Evolutionary conservation across 2,888 invertebrate genomes (phyloP).

Genomic region (Cephus nigrinus): DNA sequence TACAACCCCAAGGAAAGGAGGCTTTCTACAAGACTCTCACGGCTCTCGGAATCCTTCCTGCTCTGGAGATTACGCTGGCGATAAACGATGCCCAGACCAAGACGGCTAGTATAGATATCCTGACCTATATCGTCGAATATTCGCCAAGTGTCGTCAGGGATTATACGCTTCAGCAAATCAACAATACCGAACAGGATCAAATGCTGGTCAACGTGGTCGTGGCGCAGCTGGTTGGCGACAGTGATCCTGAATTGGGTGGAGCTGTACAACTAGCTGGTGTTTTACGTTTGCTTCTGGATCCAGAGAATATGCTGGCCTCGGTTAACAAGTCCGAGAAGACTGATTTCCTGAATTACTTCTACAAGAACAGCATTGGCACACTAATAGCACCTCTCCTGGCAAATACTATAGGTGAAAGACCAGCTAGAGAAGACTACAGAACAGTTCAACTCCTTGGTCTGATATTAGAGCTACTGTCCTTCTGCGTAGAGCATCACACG

Average conservation of each 20-base stretch:
- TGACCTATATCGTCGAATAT: constrained; percentile 98
- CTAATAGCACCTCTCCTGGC: constrained; percentile 95
- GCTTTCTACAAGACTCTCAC: constrained; percentile 96
- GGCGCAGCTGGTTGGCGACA: constrained; percentile 97
- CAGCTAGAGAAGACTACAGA: constrained; percentile 94
- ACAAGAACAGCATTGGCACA: constrained; percentile 97
- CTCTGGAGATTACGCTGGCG: constrained; percentile 89
- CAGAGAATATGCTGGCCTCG: constrained; percentile 96
- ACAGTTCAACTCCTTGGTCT: constrained; percentile 95
- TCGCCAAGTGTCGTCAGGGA: constrained; percentile 97
- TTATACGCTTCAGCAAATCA: constrained; percentile 93
- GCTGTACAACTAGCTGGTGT: constrained; percentile 98
- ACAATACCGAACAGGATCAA: constrained; percentile 91
- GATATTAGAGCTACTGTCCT: constrained; percentile 94
- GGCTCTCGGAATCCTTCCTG: constrained; percentile 87
- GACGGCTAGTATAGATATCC: constrained; percentile 96
- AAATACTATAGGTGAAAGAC: constrained; percentile 91
- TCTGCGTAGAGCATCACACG: constrained; percentile 99
- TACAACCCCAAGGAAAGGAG: constrained; percentile 97
- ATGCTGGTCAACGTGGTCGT: constrained; percentile 96
- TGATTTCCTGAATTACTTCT: constrained; percentile 98
- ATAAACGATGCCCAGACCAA: constrained; percentile 95
- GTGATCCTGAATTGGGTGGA: constrained; percentile 96
- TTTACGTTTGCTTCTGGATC: constrained; percentile 91
- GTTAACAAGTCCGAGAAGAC: constrained; percentile 96